Evolutionary conservation across 2,888 invertebrate species (phyloP), one percentile per base, ranked within the genome.

Genomic region (Oscheius sp.): DNA sequence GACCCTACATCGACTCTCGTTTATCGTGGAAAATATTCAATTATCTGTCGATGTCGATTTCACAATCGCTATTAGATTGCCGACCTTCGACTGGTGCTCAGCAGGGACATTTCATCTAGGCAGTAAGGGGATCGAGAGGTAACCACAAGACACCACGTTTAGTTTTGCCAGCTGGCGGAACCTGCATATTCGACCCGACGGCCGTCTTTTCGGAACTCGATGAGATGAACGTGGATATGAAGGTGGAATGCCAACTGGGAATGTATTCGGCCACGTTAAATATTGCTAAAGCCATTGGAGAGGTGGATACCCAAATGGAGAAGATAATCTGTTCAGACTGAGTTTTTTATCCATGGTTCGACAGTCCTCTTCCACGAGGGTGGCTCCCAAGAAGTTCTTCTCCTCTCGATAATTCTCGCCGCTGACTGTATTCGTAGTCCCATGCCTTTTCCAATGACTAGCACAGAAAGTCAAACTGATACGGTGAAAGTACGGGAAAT

Each of bases 331-430:
- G 12, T 64, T 64, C 23, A 64, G 61, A 43, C 43, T 7, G 61
- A 61, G 29, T 66, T 66, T 12, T 5, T 16, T 6, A 16, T 16
- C 2, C 29, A 35, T 6, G 66, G 66, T 1, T 52, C 52, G n/a
- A 66, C 66, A 16, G 52, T 66, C 12, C 66, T 66, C 35, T 66
- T 18, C 29, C 23, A 66, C n/a, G 66, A 66, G 25, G 21, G n/a
- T 1, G 13, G 7, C 41, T 12, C 2, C 7, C 16, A 35, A 2
- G 25, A 45, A 41, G 23, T 43, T 21, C 13, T 43, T 18, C 21
- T 43, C 18, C 1, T 61, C 1, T 41, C 61, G 45, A 43, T 61
- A 3, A 13, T 61, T 2, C 21, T 61, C 43, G 3, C 25, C 25
- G 21, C 35, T n/a, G 61, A 41, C 18, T 18, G n/a, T 2, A n/a